Percentiles rank a stretch among this genome's conserved stretches.
Evolutionary conservation across 2,888 invertebrate genomes (phyloP).

Genomic region (Branchinecta sandiegonensis): DNA sequence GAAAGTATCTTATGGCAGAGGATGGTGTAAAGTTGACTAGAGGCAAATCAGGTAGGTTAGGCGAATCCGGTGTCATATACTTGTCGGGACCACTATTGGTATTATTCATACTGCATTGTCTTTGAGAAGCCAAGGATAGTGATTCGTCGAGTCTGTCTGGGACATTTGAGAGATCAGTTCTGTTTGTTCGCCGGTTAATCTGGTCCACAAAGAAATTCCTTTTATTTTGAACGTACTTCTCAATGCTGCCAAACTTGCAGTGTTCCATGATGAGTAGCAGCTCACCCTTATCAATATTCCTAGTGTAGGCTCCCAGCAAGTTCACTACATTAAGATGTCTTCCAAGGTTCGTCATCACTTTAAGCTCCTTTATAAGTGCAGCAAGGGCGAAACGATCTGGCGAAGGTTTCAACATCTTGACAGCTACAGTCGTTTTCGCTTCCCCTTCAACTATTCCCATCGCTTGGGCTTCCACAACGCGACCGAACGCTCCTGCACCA

Average conservation of each 20-base stretch:
- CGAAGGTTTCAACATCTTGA: constrained; percentile 84
- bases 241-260: constrained; percentile 80
- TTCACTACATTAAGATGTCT: constrained; percentile 90
- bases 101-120: too few relatives aligned
- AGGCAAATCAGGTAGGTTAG: too few relatives aligned
- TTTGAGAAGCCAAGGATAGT: neutral
- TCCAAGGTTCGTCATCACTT: constrained; percentile 89
- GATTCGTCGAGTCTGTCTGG: constrained; percentile 39
- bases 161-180: constrained; percentile 51
- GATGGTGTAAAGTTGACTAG: too few relatives aligned
- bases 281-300: constrained; percentile 71
- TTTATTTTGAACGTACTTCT: constrained; percentile 69
- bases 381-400: constrained; percentile 70
- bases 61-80: too few relatives aligned
- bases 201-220: constrained; percentile 70
- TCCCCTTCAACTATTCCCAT: constrained; percentile 55
- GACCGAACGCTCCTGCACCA: constrained; percentile 88
- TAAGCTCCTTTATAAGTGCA: constrained; percentile 78
- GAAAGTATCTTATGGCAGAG: too few relatives aligned
- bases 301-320: constrained; percentile 82
- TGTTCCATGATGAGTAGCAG: constrained; percentile 85
- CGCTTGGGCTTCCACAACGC: constrained; percentile 74
- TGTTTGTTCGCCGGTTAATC: constrained; percentile 50
- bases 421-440: constrained; percentile 65
- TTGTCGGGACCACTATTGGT: too few relatives aligned